These are phyloP conservation scores for Drosophila pruinosa DNA, from an alignment of 1,140 invertebrate species.

Conservation along the genomic window DNA sequence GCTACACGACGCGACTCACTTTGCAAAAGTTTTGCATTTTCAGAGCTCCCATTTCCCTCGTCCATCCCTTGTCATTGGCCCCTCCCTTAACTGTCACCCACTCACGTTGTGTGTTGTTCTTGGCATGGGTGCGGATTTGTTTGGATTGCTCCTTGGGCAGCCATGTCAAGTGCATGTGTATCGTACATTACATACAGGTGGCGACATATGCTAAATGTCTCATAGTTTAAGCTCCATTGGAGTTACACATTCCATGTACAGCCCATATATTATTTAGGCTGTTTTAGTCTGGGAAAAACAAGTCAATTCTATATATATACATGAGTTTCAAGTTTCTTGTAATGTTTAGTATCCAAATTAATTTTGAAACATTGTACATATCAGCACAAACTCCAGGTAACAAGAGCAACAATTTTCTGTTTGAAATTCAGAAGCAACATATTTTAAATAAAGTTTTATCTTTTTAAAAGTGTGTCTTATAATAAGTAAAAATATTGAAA, in stretches of 20 bases:
- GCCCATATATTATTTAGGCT: constrained; percentile 54
- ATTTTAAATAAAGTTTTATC: no score
- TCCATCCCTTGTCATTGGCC: neutral
- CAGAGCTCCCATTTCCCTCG: constrained; percentile 7
- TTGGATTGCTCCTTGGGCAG: constrained; percentile 16
- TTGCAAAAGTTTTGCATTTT: constrained; percentile 72
- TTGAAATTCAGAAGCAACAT: no score
- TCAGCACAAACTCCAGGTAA: no score
- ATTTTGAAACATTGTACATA: no score
- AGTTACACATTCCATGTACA: constrained; percentile 28
- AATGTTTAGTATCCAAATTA: no score
- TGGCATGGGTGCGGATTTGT: constrained; percentile 10
- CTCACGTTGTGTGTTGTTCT: neutral
- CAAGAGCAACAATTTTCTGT: no score
- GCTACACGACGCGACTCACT: constrained; percentile 27
- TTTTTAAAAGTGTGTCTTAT: no score
- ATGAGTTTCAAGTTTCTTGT: no score
- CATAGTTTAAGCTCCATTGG: constrained; percentile 56
- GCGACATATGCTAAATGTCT: constrained; percentile 76
- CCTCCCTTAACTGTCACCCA: constrained; percentile 5
- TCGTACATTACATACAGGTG: constrained; percentile 74
- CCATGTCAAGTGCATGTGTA: constrained; percentile 69
- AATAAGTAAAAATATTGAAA: no score
- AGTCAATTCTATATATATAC: constrained; percentile 7
- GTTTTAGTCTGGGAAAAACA: neutral